Evolutionary conservation across 2,797 vertebrate species (phyloP).

Genomic region (Etheostoma nigrum): DNA sequence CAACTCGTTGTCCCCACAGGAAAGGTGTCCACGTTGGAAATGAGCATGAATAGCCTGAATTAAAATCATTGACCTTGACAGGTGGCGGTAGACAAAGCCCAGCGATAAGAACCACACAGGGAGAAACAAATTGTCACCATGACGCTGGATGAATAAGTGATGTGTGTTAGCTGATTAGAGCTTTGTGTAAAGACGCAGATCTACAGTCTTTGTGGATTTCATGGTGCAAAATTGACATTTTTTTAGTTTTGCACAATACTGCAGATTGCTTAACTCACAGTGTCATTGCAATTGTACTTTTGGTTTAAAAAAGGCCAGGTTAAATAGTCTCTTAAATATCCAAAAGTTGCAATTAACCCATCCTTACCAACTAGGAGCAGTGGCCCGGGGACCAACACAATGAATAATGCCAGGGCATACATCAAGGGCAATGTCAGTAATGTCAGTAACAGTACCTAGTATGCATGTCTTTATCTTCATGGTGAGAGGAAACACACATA

Average conservation of each 20-base stretch:
- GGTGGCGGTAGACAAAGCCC: slow-evolving; percentile 56
- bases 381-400: too few relatives aligned
- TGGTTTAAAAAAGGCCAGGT: background rate
- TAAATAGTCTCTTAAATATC: background rate
- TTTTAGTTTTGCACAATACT: background rate
- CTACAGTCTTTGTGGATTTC: slow-evolving; percentile 17
- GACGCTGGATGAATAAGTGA: slow-evolving; percentile 45
- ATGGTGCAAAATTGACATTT: background rate
- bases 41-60: slow-evolving; percentile 69
- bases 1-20: slow-evolving; percentile 66
- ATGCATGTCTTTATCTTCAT: too few relatives aligned
- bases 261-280: background rate
- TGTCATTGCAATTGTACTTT: background rate
- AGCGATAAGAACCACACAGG: slow-evolving; percentile 51
- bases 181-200: slow-evolving; percentile 32
- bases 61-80: slow-evolving; percentile 80
- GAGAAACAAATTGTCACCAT: slow-evolving; percentile 45
- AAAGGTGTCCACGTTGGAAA: slow-evolving; percentile 63
- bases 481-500: too few relatives aligned
- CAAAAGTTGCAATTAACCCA: background rate
- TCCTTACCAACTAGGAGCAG: too few relatives aligned
- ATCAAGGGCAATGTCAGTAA: too few relatives aligned
- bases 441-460: too few relatives aligned
- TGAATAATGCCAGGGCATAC: too few relatives aligned
- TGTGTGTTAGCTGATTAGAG: slow-evolving; percentile 45